A percentile compares a stretch with the other conserved stretches of the same genome.
These are phyloP conservation scores for Anneissia japonica DNA, from an alignment of 35 echinoderm and acorn worm species.

Conservation along the genomic window DNA sequence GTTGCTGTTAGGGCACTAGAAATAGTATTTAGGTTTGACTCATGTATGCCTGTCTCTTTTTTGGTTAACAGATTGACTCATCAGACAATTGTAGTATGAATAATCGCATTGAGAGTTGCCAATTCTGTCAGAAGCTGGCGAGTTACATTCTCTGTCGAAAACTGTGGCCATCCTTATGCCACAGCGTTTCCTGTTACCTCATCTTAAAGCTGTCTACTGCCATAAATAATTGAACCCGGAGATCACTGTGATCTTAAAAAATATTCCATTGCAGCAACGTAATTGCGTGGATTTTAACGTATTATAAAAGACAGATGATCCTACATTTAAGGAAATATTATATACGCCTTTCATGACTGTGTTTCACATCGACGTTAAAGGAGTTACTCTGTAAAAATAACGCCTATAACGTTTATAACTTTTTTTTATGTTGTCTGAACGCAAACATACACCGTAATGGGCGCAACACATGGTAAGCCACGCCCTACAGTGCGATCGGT, in stretches of 20 bases:
- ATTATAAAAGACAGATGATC: no score
- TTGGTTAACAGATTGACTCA: background rate
- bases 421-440: background rate
- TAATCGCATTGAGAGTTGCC: no score
- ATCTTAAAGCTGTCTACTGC: no score
- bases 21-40: no score
- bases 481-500: background rate
- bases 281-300: background rate
- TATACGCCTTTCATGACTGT: background rate
- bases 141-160: no score
- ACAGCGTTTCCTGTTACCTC: no score
- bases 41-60: background rate
- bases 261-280: background rate
- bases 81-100: background rate
- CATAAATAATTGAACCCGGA: no score
- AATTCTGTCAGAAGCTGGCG: no score
- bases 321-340: no score
- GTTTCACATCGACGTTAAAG: background rate
- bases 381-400: background rate
- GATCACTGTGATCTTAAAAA: background rate
- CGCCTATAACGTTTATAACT: background rate
- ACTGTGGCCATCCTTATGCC: background rate
- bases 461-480: background rate
- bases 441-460: background rate
- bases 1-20: no score